Evolutionary conservation across 1,140 invertebrate genomes (phyloP), one percentile per base, ranked within the genome.

Genomic region (Diabrotica undecimpunctata): DNA sequence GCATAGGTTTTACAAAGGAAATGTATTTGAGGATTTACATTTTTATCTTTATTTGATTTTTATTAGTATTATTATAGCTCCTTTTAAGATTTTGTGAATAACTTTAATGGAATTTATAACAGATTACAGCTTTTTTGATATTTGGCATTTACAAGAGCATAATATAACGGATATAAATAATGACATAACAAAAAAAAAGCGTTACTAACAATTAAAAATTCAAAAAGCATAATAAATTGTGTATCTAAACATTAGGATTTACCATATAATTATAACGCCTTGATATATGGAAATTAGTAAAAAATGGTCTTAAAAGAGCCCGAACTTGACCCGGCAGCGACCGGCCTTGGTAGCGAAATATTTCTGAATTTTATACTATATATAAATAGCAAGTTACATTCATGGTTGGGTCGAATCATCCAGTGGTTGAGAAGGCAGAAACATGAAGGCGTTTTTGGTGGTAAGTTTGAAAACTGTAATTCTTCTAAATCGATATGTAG

Each of bases 381-480:
- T 46, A 46, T 46, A 46, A 46, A 46, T 46, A 46, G 41, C 41
- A 6, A 46, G n/a, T 5, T 5, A n/a, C 8, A 10, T 46, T 46
- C n/a, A 46, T 46, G 8, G n/a, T 46, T n/a, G n/a, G 8, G 25
- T 2, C 1, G 25, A 25, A 46, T 2, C 41, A 46, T 46, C n/a
- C 41, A 6, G 41, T 46, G 41, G 41, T 25, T 25, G 25, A 2
- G n/a, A 46, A 46, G n/a, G 41, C 4, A 46, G 3, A 46, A 46
- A n/a, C 41, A 46, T 46, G 41, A 46, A 46, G 41, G 41, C 41
- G 41, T 46, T 46, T 46, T 46, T 46, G n/a, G 41, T n/a, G n/a
- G 41, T 46, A 46, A 46, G 41, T 46, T 2, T 5, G 8, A 46
- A 46, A 25, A 25, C 25, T 25, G 25, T 25, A 25, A 25, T 25